A percentile compares a stretch with the other conserved stretches of the same genome.
phyloP scores from a whole-genome alignment of 2,113 vertebrate species.

The Coregonus clupeaformis region DNA sequence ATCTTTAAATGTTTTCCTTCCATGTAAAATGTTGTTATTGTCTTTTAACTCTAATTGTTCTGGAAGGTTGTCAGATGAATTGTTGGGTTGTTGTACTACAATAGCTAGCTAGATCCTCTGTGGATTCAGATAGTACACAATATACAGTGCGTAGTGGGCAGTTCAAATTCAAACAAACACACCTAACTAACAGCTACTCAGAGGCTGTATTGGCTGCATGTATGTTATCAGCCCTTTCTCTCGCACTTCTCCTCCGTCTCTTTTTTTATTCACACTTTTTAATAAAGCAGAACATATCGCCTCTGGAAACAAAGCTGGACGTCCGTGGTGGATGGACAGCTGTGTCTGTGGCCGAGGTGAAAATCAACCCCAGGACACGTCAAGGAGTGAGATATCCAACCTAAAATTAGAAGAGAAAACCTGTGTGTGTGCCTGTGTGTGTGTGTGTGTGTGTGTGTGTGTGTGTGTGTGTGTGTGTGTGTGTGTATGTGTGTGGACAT shows the following conservation, averaged over 20 bases:
- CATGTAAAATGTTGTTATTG: constrained; percentile 70
- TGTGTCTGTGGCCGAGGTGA: constrained; percentile 75
- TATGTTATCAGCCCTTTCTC: constrained; percentile 43
- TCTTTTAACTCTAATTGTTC: constrained; percentile 71
- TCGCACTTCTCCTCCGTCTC: constrained; percentile 1
- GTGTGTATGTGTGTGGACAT: too few species aligned
- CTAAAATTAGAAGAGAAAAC: constrained; percentile 76
- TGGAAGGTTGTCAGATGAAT: constrained; percentile 72
- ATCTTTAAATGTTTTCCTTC: constrained; percentile 36
- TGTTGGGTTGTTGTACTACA: constrained; percentile 31
- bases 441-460: background rate
- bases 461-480: too few species aligned
- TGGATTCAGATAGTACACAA: constrained; percentile 45
- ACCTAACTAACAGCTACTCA: constrained; percentile 25
- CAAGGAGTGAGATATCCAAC: constrained; percentile 73
- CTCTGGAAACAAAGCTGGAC: constrained; percentile 42
- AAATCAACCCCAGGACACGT: constrained; percentile 76
- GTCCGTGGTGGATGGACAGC: constrained; percentile 65
- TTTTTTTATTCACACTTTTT: constrained; percentile 69
- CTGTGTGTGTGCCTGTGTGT: constrained; percentile 58
- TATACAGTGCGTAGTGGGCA: constrained; percentile 28
- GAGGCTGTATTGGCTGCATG: constrained; percentile 40
- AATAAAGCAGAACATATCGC: constrained; percentile 71
- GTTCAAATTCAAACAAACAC: constrained; percentile 62
- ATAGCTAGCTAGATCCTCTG: constrained; percentile 37